A percentile compares a stretch with the other conserved stretches of the same genome.
These are phyloP conservation scores for Drosophila lacicola DNA, from an alignment of 2,888 invertebrate genomes.

Conservation along the genomic window DNA sequence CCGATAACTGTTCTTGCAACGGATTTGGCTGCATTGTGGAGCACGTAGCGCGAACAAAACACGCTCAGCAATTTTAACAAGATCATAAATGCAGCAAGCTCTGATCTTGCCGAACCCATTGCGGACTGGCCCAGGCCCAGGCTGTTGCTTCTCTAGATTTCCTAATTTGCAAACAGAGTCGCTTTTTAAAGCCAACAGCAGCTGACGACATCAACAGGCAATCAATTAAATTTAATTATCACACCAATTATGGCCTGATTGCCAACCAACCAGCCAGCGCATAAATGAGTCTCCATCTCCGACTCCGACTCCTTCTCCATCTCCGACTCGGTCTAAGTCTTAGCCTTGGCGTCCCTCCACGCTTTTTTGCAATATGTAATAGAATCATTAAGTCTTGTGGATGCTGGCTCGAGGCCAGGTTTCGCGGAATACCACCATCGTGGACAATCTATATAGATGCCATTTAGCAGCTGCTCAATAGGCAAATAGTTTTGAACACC, in stretches of 20 bases:
- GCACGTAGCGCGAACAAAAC: slow-evolving; percentile 44
- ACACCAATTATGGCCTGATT: slow-evolving; percentile 80
- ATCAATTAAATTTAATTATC: slow-evolving; percentile 80
- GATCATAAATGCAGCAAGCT: slow-evolving; percentile 72
- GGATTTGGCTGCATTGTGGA: slow-evolving; percentile 50
- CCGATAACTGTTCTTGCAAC: slow-evolving; percentile 70
- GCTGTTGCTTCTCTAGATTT: slow-evolving; percentile 41
- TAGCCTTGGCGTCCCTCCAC: slow-evolving; percentile 16
- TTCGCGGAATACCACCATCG: slow-evolving; percentile 69
- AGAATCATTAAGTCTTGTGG: slow-evolving; percentile 69
- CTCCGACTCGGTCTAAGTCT: neutral
- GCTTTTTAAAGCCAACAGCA: slow-evolving; percentile 20
- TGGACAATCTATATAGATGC: slow-evolving; percentile 26
- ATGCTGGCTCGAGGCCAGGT: slow-evolving; percentile 7
- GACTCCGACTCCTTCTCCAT: neutral
- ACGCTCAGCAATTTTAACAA: slow-evolving; percentile 75
- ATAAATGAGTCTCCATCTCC: slow-evolving; percentile 41
- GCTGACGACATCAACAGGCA: slow-evolving; percentile 45
- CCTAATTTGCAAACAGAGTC: slow-evolving; percentile 70
- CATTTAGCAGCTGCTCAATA: slow-evolving; percentile 33
- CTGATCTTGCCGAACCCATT: slow-evolving; percentile 69
- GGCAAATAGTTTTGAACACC: slow-evolving; percentile 69
- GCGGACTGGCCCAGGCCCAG: slow-evolving; percentile 2
- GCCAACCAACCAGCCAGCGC: slow-evolving; percentile 49
- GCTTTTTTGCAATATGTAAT: slow-evolving; percentile 59